Percentiles rank a stretch among this genome's conserved stretches.
phyloP scores from a whole-genome alignment of 2,113 vertebrate species.

The Microcebus tavaratra region DNA sequence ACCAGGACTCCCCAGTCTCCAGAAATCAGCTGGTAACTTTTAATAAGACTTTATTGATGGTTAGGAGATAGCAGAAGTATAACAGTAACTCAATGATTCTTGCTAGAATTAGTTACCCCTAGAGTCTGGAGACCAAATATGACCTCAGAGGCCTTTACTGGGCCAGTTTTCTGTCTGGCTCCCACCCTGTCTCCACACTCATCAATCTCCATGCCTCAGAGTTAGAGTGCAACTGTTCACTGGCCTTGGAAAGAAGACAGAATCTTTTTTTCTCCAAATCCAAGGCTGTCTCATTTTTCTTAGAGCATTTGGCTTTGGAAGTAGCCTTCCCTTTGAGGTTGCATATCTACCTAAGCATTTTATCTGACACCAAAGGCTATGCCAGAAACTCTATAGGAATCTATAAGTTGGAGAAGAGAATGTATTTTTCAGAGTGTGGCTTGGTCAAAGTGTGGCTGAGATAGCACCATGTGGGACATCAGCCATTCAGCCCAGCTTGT shows the following conservation, averaged over 20 bases:
- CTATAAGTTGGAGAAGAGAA: slow-evolving; percentile 8
- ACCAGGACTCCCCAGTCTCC: background rate
- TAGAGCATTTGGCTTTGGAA: background rate
- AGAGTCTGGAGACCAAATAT: background rate
- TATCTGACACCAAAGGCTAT: background rate
- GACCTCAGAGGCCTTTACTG: background rate
- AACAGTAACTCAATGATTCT: background rate
- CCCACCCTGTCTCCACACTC: background rate
- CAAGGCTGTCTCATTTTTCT: background rate
- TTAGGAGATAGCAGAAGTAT: background rate
- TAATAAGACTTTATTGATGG: slow-evolving; percentile 4
- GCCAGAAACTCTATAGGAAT: background rate
- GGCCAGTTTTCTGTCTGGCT: background rate
- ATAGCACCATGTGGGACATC: background rate
- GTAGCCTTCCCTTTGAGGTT: background rate
- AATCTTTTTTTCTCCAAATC: background rate
- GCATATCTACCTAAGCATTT: background rate
- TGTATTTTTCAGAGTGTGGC: background rate
- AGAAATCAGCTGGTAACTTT: background rate
- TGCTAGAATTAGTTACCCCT: background rate
- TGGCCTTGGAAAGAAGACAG: background rate
- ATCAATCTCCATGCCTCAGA: background rate
- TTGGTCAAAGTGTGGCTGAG: background rate
- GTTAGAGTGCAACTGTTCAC: background rate
- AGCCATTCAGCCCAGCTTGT: background rate